Evolutionary conservation across 1,140 invertebrate species (phyloP).

Genomic region (Rhopalosiphum maidis): DNA sequence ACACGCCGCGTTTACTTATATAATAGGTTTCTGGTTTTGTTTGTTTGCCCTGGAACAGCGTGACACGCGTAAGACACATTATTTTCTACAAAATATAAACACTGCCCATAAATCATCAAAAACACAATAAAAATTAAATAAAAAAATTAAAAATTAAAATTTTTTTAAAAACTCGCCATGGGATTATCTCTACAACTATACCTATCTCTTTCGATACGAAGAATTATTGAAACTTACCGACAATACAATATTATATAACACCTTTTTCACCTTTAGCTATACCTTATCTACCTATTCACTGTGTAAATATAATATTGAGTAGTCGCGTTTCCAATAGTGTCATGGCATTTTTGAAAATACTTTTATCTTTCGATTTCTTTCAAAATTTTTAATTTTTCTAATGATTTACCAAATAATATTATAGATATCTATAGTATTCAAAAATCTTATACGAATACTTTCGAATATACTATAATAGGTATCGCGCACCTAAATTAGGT

Average conservation of each 20-base stretch:
- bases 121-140: constrained; percentile 44
- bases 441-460: too few relatives aligned
- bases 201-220: not conserved
- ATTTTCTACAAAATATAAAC: constrained; percentile 43
- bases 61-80: constrained; percentile 31
- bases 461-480: too few relatives aligned
- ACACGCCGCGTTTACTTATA: constrained; percentile 46
- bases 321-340: too few relatives aligned
- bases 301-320: not conserved
- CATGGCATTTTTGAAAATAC: too few relatives aligned
- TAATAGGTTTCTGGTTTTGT: constrained; percentile 1
- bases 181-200: not conserved
- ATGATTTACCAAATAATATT: too few relatives aligned
- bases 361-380: too few relatives aligned
- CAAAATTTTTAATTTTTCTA: too few relatives aligned
- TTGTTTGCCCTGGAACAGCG: constrained; percentile 48
- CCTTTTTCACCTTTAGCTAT: not conserved
- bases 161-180: constrained; percentile 19
- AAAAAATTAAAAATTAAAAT: constrained; percentile 23
- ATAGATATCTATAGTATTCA: too few relatives aligned
- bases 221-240: not conserved
- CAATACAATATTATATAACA: not conserved
- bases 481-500: too few relatives aligned
- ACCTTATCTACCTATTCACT: not conserved
- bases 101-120: constrained; percentile 35